Base-by-base conservation (phyloP, 1,140 invertebrate genomes). In the Trialeurodes vaporariorum region DNA sequence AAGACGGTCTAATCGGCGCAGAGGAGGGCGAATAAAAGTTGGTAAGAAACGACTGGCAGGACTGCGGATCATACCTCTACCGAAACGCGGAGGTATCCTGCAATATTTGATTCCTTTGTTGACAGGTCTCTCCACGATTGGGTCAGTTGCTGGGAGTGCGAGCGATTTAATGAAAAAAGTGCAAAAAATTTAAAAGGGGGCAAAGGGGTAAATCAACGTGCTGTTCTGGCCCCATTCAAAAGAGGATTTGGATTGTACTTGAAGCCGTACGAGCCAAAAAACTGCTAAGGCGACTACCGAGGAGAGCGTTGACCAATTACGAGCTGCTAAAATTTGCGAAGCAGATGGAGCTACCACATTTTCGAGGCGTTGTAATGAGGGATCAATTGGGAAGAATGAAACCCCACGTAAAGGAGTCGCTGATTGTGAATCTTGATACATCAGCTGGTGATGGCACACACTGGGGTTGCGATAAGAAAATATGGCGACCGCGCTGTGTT, bases 401-500 rank as follows among this genome's bases (percentile, higher is more conserved):
- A 17, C 72, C 75, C 2, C 60, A 60, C 1, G 67, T 70, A 68
- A 11, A 63, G 63, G 75, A 77, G 73, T 66, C 61, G n/a, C 73
- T 68, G 5, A 73, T 77, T 26, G 61, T 77, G n/a, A 77, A 77
- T 70, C 49, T 76, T 2, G 72, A 77, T 70, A 67, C 72, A 61
- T 66, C 64, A 65, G 17, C 67, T n/a, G 69, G 70, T 22, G 27
- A 60, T 25, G 74, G 74, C 1, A 77, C 72, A 9, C 75, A 78
- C 69, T 78, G 76, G 75, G 70, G 74, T 26, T 70, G 70, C 25
- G 77, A 77, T 66, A 65, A 68, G 25, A 77, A 77, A 70, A 27
- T 17, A 17, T 49, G 17, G 17, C 34, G 34, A 49, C 17, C 5
- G 17, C 5, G 34, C 17, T 49, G 17, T 17, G 17, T 49, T 9